phyloP scores from a whole-genome alignment of 2,888 invertebrate species.

The Argyresthia goedartella region DNA sequence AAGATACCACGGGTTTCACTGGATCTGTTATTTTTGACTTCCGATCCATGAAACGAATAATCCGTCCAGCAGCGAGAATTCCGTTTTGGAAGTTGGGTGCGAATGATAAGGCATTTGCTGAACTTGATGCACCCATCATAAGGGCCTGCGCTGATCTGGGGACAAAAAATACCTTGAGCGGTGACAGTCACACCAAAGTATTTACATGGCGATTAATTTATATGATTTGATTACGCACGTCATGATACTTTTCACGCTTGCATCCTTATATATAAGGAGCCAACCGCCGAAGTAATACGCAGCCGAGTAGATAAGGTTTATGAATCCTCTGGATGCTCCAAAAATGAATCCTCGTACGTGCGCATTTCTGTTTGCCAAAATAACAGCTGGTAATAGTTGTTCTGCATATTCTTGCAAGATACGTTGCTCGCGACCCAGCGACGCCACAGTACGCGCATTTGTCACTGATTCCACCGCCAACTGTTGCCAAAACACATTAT shows the following conservation, averaged over 20 bases:
- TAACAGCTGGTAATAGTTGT: conserved; percentile 72
- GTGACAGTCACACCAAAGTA: conserved; percentile 19
- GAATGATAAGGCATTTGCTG: conserved; percentile 78
- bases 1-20: conserved; percentile 34
- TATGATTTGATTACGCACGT: conserved; percentile 66
- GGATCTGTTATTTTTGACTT: conserved; percentile 72
- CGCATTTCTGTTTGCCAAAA: conserved; percentile 67
- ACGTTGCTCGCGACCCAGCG: conserved; percentile 77
- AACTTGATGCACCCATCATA: conserved; percentile 79
- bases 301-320: conserved; percentile 79
- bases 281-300: conserved; percentile 81
- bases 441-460: conserved; percentile 83
- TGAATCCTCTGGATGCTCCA: conserved; percentile 78
- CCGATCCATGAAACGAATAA: conserved; percentile 74
- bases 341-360: conserved; percentile 79
- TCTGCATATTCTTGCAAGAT: conserved; percentile 75
- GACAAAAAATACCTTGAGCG: background rate
- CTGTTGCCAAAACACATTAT: conserved; percentile 26
- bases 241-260: conserved; percentile 73
- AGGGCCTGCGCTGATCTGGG: conserved; percentile 79
- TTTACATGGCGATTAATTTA: background rate
- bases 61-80: conserved; percentile 77
- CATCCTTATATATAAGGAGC: conserved; percentile 70
- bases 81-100: conserved; percentile 88
- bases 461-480: conserved; percentile 84